A percentile compares a stretch with the other conserved stretches of the same genome.
Conservation (phyloP, 2,797 vertebrate genomes). For the Periparus ater region DNA sequence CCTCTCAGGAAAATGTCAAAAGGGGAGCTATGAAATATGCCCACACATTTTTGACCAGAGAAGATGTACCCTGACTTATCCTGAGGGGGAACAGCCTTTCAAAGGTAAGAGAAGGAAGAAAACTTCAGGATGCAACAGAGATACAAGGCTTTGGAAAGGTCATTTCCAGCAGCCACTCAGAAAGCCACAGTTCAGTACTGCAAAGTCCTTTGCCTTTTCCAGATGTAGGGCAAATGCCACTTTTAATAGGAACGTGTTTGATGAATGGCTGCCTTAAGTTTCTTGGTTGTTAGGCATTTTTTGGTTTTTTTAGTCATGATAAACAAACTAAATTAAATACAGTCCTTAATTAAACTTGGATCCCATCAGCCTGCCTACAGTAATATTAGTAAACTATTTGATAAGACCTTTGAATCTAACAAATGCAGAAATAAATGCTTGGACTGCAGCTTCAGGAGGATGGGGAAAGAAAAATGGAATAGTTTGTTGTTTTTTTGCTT, state of each 20-base stretch:
- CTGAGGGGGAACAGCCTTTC: background rate
- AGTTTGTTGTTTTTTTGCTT: background rate
- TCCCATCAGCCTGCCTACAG: background rate
- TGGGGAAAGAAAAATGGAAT: background rate
- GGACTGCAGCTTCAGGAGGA: background rate
- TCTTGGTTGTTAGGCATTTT: background rate
- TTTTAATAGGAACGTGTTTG: background rate
- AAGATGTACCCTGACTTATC: background rate
- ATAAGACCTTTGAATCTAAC: background rate
- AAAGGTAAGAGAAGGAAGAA: background rate
- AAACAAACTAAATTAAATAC: background rate
- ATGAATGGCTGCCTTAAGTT: background rate
- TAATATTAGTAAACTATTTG: background rate
- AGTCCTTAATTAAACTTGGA: conserved; percentile 4
- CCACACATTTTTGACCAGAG: background rate
- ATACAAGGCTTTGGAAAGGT: conserved; percentile 12
- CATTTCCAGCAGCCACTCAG: background rate
- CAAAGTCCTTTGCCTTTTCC: conserved; percentile 15
- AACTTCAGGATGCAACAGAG: background rate
- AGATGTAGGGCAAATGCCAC: background rate
- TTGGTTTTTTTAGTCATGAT: background rate
- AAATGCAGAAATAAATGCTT: background rate
- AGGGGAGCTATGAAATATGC: background rate
- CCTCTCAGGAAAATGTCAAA: background rate
- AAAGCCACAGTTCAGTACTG: background rate